phyloP scores from a whole-genome alignment of 1,140 invertebrate genomes.

The Nebria ingens region DNA sequence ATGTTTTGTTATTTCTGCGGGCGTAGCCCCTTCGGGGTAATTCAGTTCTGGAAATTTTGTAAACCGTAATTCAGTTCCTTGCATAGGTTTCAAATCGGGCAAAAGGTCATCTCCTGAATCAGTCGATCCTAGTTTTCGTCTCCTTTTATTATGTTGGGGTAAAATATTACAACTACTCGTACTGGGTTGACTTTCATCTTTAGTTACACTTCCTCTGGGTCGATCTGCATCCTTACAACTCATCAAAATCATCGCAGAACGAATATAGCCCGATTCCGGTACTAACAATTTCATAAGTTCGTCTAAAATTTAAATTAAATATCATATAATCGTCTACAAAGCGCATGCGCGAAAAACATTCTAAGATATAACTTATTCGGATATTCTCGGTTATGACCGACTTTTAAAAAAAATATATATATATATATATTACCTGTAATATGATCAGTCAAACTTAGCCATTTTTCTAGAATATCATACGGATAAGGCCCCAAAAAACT shows the following conservation, averaged over 20 bases:
- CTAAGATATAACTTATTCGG: no score
- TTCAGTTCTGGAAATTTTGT: slow-evolving; percentile 62
- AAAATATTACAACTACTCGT: slow-evolving; percentile 11
- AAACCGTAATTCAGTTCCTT: slow-evolving; percentile 72
- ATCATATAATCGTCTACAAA: no score
- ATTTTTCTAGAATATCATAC: slow-evolving; percentile 76
- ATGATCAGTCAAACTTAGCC: slow-evolving; percentile 70
- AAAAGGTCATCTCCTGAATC: slow-evolving; percentile 63
- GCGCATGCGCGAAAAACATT: no score
- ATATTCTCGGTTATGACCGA: slow-evolving; percentile 35
- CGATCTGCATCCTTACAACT: slow-evolving; percentile 50
- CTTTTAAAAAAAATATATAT: slow-evolving; percentile 30
- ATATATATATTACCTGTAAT: slow-evolving; percentile 45
- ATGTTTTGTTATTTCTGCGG: slow-evolving; percentile 76
- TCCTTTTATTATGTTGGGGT: slow-evolving; percentile 22
- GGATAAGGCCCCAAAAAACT: slow-evolving; percentile 82
- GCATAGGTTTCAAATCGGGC: slow-evolving; percentile 67
- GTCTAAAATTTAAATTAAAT: no score
- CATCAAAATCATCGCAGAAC: slow-evolving; percentile 60
- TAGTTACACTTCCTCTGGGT: slow-evolving; percentile 38
- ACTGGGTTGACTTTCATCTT: slow-evolving; percentile 11
- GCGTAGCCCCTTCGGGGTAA: slow-evolving; percentile 66
- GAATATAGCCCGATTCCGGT: slow-evolving; percentile 49
- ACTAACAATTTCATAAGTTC: no score
- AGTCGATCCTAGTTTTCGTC: slow-evolving; percentile 37